phyloP scores from a whole-genome alignment of 2,113 vertebrate genomes.

The Thinocorus orbignyianus region DNA sequence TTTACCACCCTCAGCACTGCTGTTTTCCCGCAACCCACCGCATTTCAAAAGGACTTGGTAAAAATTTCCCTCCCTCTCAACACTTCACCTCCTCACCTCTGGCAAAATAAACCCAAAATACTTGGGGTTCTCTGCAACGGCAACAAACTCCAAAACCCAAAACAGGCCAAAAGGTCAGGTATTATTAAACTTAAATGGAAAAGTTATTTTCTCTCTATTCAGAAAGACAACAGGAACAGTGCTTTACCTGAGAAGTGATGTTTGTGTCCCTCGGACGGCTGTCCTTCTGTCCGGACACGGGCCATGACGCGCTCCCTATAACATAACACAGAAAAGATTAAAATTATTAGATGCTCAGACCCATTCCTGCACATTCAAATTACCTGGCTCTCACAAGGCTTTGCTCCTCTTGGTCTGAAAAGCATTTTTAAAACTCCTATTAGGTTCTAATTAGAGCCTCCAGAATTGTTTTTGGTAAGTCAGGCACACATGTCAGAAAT shows the following conservation, averaged over 20 bases:
- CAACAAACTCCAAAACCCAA: not conserved
- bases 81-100: not conserved
- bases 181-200: not conserved
- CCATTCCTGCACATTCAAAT: not conserved
- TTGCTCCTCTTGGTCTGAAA: not conserved
- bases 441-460: not conserved
- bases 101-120: not conserved
- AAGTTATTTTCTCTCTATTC: not conserved
- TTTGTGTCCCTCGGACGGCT: rapidly evolving
- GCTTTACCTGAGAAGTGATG: slow-evolving; percentile 31
- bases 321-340: not conserved
- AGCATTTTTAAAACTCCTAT: not conserved
- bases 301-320: not conserved
- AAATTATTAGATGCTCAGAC: not conserved
- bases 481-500: not conserved
- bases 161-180: slow-evolving; percentile 1
- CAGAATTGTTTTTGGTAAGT: not conserved
- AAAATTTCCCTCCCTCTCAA: not conserved
- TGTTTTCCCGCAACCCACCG: not conserved
- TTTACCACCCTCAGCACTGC: not conserved
- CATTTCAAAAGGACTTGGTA: not conserved
- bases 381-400: not conserved
- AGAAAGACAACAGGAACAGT: not conserved
- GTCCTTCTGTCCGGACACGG: not conserved
- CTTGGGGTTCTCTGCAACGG: not conserved